Base-by-base conservation (phyloP, 2,797 vertebrate species). In the Sphenopsis melanotis region DNA sequence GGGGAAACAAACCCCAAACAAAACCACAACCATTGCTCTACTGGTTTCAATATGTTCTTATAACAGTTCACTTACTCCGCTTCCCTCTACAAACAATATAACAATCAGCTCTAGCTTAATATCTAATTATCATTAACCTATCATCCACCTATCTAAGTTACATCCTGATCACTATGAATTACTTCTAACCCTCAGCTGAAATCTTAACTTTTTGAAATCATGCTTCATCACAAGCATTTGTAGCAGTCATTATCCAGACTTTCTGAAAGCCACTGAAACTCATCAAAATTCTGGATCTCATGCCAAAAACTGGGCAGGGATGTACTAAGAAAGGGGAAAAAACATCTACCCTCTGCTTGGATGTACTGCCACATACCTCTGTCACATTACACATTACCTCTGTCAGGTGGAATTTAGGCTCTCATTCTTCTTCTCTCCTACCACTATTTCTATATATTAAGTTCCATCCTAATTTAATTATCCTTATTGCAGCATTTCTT, bases 401-500 rank as follows among this genome's bases (percentile, higher is more conserved):
- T 84, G 77, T 60, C 94, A 90, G 41, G 42, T 74, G n/a, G 29
- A 89, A 90, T 94, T 87, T 79, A 70, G 22, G 34, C 22, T 82
- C 63, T 44, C 60, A 66, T 87, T 82, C 78, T 77, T 88, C 65
- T 85, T 84, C 30, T 83, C 63, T 76, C 30, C 60, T 82, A 46
- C 52, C 44, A 63, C 10, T 63, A 60, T 39, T 69, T 86, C 72
- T 88, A 72, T 42, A 65, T 83, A 82, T 96, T 49, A 72, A 87
- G 63, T 79, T 88, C 39, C 77, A 79, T 79, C 76, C 59, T 84
- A 87, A 87, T 87, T 90, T 79, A 84, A 93, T 93, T 90, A 76
- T 36, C 32, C 22, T 66, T 74, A 76, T 36, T 87, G 74, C 68
- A 93, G 47, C 63, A 79, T 90, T 95, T 84, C 41, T 66, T 90